Evolutionary conservation across 2,797 vertebrate species (phyloP), one percentile per base, ranked within the genome.

Genomic region (Corythornis leucogaster): DNA sequence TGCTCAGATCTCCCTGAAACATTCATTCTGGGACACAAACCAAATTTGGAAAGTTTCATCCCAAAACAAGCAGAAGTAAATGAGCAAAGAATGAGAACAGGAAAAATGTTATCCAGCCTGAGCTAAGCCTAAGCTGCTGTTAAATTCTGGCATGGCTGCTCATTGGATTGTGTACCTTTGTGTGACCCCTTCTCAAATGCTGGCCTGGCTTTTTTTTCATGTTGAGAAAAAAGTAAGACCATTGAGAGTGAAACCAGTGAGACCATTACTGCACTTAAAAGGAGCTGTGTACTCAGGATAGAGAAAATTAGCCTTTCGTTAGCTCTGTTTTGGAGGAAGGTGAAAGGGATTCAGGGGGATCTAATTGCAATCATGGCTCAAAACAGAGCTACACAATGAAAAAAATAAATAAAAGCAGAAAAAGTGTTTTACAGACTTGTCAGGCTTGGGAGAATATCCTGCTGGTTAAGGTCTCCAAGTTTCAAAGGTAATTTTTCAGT

Each of bases 71-170:
- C 76, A 66, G 4, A 5, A 53, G 10, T 31, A 55, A 78, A 50
- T 1, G 8, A 82, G 58, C 54, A 51, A 71, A 79, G 54, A 35
- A 71, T 35, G 38, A 79, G 40, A 43, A 62, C 76, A 70, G 25
- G 30, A 25, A 64, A 80, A 70, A 57, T 6, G 19, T 30, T n/a
- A 53, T 3, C 4, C 50, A 73, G 35, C 2, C 54, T 3, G 1
- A 75, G 62, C 31, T 59, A 31, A 55, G 74, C 31, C 31, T 24
- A 20, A 43, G 18, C 10, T 79, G 78, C 40, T 62, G 55, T 24
- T 43, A 35, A 77, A 28, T 0, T 0, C 62, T 62, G 51, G 12
- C 0, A 0, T 7, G 40, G 46, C 25, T 24, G n/a, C 12, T 35
- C 2, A 0, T 1, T 0, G 2, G 14, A 28, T 14, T 38, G 18